These are phyloP conservation scores for Lacerta agilis DNA, from an alignment of 2,797 vertebrate genomes.

Conservation along the genomic window DNA sequence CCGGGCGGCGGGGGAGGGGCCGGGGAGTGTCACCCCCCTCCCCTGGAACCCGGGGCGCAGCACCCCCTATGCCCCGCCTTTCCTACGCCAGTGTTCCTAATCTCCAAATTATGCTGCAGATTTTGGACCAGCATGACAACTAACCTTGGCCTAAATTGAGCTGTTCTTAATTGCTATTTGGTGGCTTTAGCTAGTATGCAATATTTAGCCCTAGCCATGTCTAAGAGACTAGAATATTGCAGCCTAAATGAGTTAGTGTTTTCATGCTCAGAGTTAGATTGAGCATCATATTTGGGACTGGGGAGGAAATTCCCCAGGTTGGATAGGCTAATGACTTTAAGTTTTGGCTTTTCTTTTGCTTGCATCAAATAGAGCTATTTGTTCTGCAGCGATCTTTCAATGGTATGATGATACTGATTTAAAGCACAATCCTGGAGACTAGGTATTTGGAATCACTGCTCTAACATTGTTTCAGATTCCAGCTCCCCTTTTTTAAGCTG, in stretches of 20 bases:
- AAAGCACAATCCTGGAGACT: neutral
- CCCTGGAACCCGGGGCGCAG: too few relatives aligned
- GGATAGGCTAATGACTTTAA: neutral
- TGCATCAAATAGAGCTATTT: neutral
- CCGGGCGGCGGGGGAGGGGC: too few relatives aligned
- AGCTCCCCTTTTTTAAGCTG: neutral
- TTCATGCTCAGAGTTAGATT: neutral
- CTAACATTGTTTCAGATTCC: slow-evolving; percentile 14
- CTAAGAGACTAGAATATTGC: too few relatives aligned
- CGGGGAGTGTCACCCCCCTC: too few relatives aligned
- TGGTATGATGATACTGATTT: neutral
- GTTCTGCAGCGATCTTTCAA: neutral
- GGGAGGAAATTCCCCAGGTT: neutral
- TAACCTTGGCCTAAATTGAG: neutral
- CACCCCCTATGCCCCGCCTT: too few relatives aligned
- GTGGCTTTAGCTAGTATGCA: neutral
- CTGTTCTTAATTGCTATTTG: neutral
- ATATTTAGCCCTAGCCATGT: too few relatives aligned
- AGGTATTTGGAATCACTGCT: neutral
- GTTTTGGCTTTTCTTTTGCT: neutral
- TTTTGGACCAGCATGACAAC: neutral
- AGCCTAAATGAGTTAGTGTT: neutral
- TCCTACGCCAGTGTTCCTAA: neutral
- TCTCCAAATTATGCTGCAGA: neutral
- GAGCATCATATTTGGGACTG: neutral